phyloP scores from a whole-genome alignment of 2,888 invertebrate genomes.

The Tricholauxania praeusta region DNA sequence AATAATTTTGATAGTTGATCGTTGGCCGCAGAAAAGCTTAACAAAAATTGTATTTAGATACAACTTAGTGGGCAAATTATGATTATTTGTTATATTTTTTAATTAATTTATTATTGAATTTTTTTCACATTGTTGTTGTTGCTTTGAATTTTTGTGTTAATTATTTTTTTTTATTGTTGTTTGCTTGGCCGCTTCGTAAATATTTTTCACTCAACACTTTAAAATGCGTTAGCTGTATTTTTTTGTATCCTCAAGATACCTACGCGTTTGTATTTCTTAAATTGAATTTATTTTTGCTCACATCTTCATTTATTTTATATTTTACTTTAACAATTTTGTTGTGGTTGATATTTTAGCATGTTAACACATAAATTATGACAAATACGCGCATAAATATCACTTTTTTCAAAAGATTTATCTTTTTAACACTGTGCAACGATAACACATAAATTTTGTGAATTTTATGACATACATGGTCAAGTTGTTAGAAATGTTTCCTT shows the following conservation, averaged over 20 bases:
- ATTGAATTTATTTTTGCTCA: too few relatives aligned
- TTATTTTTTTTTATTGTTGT: neutral
- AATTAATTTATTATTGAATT: neutral
- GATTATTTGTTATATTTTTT: neutral
- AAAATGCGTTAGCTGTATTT: neutral
- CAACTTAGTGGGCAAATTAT: neutral
- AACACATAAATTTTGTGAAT: too few relatives aligned
- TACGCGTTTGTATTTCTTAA: too few relatives aligned
- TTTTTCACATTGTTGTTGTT: neutral
- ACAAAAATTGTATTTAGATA: constrained; percentile 11
- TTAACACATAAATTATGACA: constrained; percentile 1
- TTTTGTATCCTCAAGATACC: neutral
- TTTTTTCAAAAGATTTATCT: too few relatives aligned
- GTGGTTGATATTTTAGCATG: neutral
- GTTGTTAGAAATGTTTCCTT: too few relatives aligned
- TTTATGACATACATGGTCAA: too few relatives aligned
- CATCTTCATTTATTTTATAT: too few relatives aligned
- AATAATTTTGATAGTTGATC: constrained; percentile 8
- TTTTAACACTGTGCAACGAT: too few relatives aligned
- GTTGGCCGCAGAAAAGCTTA: neutral
- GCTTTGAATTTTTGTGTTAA: neutral
- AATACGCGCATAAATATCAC: neutral
- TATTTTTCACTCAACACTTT: too few relatives aligned
- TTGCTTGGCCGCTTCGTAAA: neutral
- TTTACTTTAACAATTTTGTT: too few relatives aligned